These are phyloP conservation scores for Condylostylus longicornis DNA, from an alignment of 1,140 invertebrate species.

Conservation along the genomic window DNA sequence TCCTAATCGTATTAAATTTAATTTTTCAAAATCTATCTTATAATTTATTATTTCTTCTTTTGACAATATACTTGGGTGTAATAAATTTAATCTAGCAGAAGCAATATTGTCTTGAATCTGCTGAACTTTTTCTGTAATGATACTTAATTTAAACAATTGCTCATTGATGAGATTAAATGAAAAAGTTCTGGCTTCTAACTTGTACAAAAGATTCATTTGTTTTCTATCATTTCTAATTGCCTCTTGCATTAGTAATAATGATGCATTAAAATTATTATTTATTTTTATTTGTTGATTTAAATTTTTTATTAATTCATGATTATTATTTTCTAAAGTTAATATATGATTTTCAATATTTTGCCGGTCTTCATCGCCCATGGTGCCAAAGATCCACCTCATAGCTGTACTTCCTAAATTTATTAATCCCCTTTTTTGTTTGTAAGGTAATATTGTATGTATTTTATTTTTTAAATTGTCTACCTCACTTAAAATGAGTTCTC, in stretches of 20 bases:
- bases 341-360: background rate
- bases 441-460: too few species aligned
- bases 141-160: background rate
- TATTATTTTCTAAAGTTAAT: background rate
- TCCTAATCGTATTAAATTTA: background rate
- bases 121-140: background rate
- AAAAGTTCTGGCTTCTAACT: background rate
- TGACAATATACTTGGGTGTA: background rate
- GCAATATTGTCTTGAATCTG: background rate
- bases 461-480: too few species aligned
- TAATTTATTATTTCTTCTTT: background rate
- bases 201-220: too few species aligned
- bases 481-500: too few species aligned
- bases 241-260: background rate
- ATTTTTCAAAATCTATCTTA: background rate
- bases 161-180: background rate
- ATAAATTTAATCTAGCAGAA: background rate
- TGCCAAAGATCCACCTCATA: too few species aligned
- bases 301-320: background rate
- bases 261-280: background rate
- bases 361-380: background rate
- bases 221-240: too few species aligned
- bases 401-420: background rate
- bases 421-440: too few species aligned
- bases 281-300: background rate